These are phyloP conservation scores for Hydrozoanthus gracilis DNA, from an alignment of 92 coral and sea anemone species.

Conservation along the genomic window DNA sequence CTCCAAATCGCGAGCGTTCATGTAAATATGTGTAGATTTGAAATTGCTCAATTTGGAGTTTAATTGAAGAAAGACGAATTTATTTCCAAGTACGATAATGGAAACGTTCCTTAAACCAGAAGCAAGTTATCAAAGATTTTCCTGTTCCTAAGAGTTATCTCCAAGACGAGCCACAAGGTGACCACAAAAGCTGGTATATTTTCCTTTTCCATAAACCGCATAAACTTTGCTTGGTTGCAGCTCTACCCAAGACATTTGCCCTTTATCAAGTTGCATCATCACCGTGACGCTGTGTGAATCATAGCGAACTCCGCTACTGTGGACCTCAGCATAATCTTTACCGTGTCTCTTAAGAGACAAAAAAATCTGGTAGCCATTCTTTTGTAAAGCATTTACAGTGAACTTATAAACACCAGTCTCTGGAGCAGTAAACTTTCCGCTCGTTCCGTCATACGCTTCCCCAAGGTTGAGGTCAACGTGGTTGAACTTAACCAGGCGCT, in stretches of 20 bases:
- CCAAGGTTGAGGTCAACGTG: constrained; percentile 51
- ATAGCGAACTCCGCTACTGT: constrained; percentile 42
- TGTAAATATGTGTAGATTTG: no score
- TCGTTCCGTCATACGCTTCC: constrained; percentile 32
- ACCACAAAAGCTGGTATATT: constrained; percentile 56
- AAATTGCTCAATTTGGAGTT: no score
- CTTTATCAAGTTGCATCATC: constrained; percentile 46
- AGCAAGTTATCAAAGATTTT: background rate
- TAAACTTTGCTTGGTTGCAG: constrained; percentile 30
- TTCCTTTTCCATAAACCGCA: constrained; percentile 53
- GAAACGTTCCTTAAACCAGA: background rate
- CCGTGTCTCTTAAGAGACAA: constrained; percentile 47
- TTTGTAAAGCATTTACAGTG: constrained; percentile 51
- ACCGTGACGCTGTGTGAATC: constrained; percentile 52
- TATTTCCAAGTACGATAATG: background rate
- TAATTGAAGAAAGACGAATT: no score
- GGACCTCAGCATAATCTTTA: constrained; percentile 35
- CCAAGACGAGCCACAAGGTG: constrained; percentile 29
- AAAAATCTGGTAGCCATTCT: constrained; percentile 37
- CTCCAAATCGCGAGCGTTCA: no score
- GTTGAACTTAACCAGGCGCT: constrained; percentile 53
- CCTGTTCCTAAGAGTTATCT: background rate
- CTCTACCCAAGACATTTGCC: constrained; percentile 54
- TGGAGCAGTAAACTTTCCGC: constrained; percentile 59
- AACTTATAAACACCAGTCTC: constrained; percentile 49